Evolutionary conservation across 2,797 vertebrate genomes (phyloP), one percentile per base, ranked within the genome.

Genomic region (Mionectes olivaceus): DNA sequence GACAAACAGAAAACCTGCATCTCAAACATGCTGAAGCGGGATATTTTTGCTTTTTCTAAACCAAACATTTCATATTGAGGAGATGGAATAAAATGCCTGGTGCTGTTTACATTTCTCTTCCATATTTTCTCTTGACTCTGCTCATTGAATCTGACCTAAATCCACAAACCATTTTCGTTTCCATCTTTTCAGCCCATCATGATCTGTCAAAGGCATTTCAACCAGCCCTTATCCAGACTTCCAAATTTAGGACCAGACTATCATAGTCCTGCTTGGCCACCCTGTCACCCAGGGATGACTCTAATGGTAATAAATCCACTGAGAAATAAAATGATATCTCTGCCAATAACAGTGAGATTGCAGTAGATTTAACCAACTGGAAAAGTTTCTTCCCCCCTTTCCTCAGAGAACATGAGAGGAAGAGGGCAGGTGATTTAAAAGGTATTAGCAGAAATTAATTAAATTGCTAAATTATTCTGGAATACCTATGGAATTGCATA

Each of bases 361-460:
- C 80, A 74, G 21, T 41, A 76, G 63, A 61, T 83, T 63, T 64
- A 56, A 43, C 61, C 49, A 57, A 12, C 7, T 37, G 43, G n/a
- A 81, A 49, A 94, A 85, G 76, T 85, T 95, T 81, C 43, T 91
- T 75, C 13, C 41, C 56, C 10, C 8, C 69, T 79, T 71, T 30
- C 68, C 49, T 68, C 33, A 19, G 68, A 90, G 64, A 86, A 67
- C 13, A 35, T 10, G 74, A 63, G 52, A 81, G 59, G 59, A 90
- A 60, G 21, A 75, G 28, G 67, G 65, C 65, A 83, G 61, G 65
- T 91, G 79, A 91, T 94, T 89, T 83, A 81, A 83, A 90, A 76
- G 32, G 47, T 59, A 76, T 92, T 90, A 96, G 59, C 69, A 84
- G 87, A 83, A 95, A 93, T 91, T 90, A 93, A 96, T 94, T 95